A percentile compares a stretch with the other conserved stretches of the same genome.
Evolutionary conservation across 2,113 vertebrate genomes (phyloP).

Genomic region (Phalacrocorax pelagicus): DNA sequence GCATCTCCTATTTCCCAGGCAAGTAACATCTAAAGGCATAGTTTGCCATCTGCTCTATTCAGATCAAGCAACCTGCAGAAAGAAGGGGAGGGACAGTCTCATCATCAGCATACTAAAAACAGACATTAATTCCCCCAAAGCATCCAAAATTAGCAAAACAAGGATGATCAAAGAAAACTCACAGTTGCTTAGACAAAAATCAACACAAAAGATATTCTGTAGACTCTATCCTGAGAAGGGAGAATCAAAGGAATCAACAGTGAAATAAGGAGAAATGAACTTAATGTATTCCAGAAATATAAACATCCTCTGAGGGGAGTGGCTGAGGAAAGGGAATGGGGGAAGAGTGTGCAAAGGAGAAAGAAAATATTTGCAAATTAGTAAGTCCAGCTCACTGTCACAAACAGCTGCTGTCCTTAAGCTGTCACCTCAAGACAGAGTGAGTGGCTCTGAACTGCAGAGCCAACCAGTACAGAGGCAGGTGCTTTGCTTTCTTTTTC

Average conservation of each 20-base stretch:
- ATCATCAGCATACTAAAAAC: background rate
- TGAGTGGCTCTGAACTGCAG: background rate
- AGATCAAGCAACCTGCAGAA: background rate
- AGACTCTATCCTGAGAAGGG: background rate
- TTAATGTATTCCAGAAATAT: background rate
- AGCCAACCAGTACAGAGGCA: background rate
- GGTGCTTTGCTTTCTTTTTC: background rate
- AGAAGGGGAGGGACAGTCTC: background rate
- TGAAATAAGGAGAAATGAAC: background rate
- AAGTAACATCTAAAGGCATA: background rate
- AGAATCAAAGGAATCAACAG: constrained; percentile 9
- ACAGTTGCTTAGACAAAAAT: background rate
- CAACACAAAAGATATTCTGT: background rate
- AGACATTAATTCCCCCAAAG: background rate
- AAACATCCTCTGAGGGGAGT: background rate
- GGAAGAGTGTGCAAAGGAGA: background rate
- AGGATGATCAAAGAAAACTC: background rate
- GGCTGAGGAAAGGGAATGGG: background rate
- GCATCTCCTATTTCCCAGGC: background rate
- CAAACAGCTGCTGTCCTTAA: background rate
- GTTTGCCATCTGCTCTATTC: background rate
- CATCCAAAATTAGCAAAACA: background rate
- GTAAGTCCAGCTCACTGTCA: background rate
- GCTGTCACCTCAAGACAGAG: background rate
- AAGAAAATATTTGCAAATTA: background rate